phyloP scores from a whole-genome alignment of 2,113 vertebrate genomes.

The Petrocephalus microphthalmus region DNA sequence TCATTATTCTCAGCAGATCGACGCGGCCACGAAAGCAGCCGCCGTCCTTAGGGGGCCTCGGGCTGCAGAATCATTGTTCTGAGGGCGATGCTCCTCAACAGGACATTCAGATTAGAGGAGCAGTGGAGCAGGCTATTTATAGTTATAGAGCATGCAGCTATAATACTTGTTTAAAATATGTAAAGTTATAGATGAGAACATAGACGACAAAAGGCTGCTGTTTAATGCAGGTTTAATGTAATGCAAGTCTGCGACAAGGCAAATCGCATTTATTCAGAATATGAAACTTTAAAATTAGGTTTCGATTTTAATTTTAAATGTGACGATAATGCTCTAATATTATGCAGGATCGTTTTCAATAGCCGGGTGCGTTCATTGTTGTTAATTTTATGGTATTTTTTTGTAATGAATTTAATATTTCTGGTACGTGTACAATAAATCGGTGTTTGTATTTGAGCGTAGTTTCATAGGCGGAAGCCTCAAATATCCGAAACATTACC shows the following conservation, averaged over 20 bases:
- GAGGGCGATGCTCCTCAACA: neutral
- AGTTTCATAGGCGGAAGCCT: neutral
- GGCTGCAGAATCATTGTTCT: neutral
- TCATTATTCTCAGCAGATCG: conserved; percentile 1
- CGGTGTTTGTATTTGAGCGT: neutral
- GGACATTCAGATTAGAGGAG: neutral
- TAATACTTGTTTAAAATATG: neutral
- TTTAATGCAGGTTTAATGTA: neutral
- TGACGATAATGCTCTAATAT: neutral
- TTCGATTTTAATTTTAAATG: neutral
- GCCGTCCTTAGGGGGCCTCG: neutral
- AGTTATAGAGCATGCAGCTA: neutral
- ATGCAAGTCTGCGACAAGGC: neutral
- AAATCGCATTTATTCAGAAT: neutral
- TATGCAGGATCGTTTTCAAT: neutral
- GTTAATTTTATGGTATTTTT: neutral
- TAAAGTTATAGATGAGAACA: neutral
- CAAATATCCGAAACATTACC: conserved; percentile 39
- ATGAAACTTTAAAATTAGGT: neutral
- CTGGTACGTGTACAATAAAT: neutral
- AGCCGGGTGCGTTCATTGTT: neutral
- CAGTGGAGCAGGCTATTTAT: neutral
- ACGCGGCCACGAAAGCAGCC: neutral
- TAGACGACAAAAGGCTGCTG: neutral
- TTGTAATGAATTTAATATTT: neutral